Evolutionary conservation across 2,888 invertebrate species (phyloP), one percentile per base, ranked within the genome.

Genomic region (Cosmopolites sordidus): DNA sequence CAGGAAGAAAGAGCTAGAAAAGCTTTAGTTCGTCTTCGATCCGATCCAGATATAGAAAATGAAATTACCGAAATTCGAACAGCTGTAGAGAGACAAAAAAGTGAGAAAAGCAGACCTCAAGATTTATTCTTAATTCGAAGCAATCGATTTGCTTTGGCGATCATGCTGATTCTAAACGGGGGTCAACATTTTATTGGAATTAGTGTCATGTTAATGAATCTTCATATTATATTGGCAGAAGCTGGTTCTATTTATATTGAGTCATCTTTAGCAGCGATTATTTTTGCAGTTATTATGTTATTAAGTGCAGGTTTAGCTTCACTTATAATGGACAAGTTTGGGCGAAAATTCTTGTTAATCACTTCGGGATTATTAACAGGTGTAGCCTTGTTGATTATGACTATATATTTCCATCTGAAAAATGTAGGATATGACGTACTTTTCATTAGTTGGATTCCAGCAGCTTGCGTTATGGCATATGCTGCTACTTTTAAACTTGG

Each of bases 141-240:
- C 51, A 73, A 73, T 49, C 60, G 72, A 27, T 69, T 67, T 58
- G 73, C 71, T 4, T 42, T 74, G 14, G 51, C 70, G 2, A 71
- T 74, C 12, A 70, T 74, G 69, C 61, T 68, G 0, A 66, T 72
- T 2, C 56, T 74, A 18, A 73, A 73, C 50, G 69, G 63, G 1
- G 66, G 68, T 0, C 73, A 74, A 60, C 73, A 73, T 56, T 70
- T 73, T 47, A 69, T 69, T 38, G 69, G 70, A 22, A 71, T 73
- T 29, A 70, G 68, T 43, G 73, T 73, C 1, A 70, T 74, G 42
- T 43, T 73, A n/a, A 74, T 74, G 73, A 74, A 74, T 44, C 58
- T 74, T n/a, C 73, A 73, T 54, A 60, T 65, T 4, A 73, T 74
- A 50, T 51, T 74, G 15, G 60, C 61, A 6, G 67, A 69, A 48